Evolutionary conservation across 2,888 invertebrate genomes (phyloP), one percentile per base, ranked within the genome.

Genomic region (Biston betularia): DNA sequence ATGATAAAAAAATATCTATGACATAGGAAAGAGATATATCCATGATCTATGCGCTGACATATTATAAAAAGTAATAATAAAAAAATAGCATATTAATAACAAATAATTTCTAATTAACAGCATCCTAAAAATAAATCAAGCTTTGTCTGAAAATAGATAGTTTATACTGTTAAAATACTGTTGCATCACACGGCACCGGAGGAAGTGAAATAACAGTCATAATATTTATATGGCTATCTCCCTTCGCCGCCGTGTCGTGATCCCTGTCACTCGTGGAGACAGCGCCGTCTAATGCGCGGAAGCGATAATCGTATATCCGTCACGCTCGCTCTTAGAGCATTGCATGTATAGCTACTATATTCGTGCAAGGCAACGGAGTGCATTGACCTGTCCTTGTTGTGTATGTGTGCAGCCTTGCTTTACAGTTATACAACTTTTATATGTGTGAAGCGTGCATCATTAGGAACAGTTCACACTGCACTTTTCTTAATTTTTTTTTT

Each of bases 301-400:
- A 87, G 77, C 80, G 78, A 70, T 75, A 50, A 72, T 79, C 66
- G 50, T 83, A 68, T 78, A 70, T 66, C 76, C 74, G 70, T 83
- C 81, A 82, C 82, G 72, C 75, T 93, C 80, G 73, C 80, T 69
- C 87, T 58, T 78, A 69, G 48, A 63, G 59, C 70, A 62, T 70
- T 65, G 70, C 65, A 76, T 81, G 79, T 92, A 85, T 80, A 60
- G 79, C 81, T 70, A 77, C 83, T 82, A 81, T 86, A 80, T 81
- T 90, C 87, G 84, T 85, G 89, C 93, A 93, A 93, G 93, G 93
- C 92, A 92, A 93, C 89, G 74, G 88, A 92, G 93, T 90, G 89
- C 93, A 88, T 92, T 93, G 93, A 93, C 93, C 93, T 93, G 93
- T 93, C 93, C 93, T 93, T 93, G 93, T 87, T 93, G 79, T 68